Base-by-base conservation (phyloP, 2,888 invertebrate species). In the Eupithecia subumbrata region DNA sequence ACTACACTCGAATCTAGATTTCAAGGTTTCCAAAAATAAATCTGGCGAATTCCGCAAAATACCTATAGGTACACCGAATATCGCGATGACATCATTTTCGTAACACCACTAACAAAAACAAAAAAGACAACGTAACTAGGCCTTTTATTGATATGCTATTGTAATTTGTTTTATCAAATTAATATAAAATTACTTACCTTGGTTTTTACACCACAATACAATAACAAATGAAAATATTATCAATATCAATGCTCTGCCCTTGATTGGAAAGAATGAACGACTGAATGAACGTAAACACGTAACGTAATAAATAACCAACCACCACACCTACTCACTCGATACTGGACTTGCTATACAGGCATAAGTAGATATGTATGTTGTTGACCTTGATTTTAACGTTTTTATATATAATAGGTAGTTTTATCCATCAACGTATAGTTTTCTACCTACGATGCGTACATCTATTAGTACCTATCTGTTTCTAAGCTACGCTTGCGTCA, bases 21-120 rank as follows among this genome's bases (percentile, higher is more conserved):
- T 18, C 64, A 34, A 64, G 64, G 18, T 34, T 64, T 34, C 34
- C 18, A 64, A 64, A 64, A 64, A 64, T 64, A 64, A 64, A 34
- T 64, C 34, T 34, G 25, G 34, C 64, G 18, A 64, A 64, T 34
- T 34, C 64, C 5, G 25, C 22, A 60, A 64, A 30, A 30, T 30
- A 64, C n/a, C n/a, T n/a, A n/a, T n/a, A n/a, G n/a, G n/a, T n/a
- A n/a, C 14, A 16, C 14, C 25, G 5, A 60, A 34, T 34, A 25
- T 60, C 8, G 18, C 64, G 34, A 64, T 64, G 64, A 64, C 34
- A 34, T 64, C 64, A 64, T 34, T 34, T 9, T 8, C 12, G 14
- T 16, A 30, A 63, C 8, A 63, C 7, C 30, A 30, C n/a, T 22
- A 60, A 60, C 25, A 60, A 60, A 14, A 52, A 52, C 52, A 52